Percentiles rank a stretch among this genome's conserved stretches.
These are phyloP conservation scores for Pipistrellus pygmaeus DNA, from an alignment of 2,797 vertebrate genomes.

Conservation along the genomic window DNA sequence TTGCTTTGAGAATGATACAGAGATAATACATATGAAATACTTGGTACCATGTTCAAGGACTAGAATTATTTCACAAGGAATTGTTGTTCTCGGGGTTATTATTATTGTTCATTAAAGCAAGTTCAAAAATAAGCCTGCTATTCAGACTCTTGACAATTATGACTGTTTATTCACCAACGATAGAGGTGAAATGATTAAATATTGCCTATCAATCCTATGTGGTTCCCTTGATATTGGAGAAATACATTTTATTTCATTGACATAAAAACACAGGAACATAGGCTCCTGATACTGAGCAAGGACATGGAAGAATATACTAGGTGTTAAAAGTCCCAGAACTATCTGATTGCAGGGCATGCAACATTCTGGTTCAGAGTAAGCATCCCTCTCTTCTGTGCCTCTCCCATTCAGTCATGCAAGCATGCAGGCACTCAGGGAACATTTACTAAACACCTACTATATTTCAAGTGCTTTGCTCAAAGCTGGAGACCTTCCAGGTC, in stretches of 20 bases:
- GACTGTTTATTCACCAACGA: neutral
- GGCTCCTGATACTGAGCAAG: neutral
- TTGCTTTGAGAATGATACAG: neutral
- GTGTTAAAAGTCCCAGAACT: neutral
- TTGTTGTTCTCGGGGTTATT: too few relatives aligned
- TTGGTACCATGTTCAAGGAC: neutral
- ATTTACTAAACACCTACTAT: rapidly evolving
- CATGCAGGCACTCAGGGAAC: neutral
- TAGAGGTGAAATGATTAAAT: too few relatives aligned
- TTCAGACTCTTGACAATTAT: neutral
- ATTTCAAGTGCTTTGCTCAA: too few relatives aligned
- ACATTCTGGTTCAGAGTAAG: neutral
- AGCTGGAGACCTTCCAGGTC: neutral
- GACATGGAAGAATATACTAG: conserved; percentile 3
- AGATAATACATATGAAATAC: neutral
- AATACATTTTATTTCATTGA: neutral
- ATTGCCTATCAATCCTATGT: neutral
- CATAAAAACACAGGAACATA: conserved; percentile 6
- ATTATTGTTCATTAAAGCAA: neutral
- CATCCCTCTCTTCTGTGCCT: conserved; percentile 18
- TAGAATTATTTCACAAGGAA: neutral
- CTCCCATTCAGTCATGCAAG: neutral
- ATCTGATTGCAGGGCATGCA: conserved; percentile 39
- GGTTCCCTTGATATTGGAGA: neutral
- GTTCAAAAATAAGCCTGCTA: neutral